Evolutionary conservation across 2,113 vertebrate genomes (phyloP).

Genomic region (Ramphastos sulfuratus): DNA sequence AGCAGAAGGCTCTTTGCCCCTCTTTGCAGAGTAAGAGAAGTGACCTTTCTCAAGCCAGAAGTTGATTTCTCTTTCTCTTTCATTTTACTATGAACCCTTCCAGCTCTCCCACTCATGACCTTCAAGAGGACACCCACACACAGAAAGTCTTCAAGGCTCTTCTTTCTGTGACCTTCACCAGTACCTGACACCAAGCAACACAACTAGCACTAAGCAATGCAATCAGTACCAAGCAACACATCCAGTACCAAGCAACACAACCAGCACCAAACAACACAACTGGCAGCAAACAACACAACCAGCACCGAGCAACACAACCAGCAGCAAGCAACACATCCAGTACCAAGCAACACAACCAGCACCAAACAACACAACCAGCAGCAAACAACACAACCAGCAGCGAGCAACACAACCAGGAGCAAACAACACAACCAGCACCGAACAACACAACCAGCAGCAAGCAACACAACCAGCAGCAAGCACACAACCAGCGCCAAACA

Average conservation of each 20-base stretch:
- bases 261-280: too few relatives aligned
- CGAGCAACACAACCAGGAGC: background rate
- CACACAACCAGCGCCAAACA: background rate
- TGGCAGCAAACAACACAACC: background rate
- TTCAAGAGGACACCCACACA: rapidly evolving
- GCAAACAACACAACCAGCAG: background rate
- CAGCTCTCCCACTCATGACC: background rate
- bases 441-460: too few relatives aligned
- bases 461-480: too few relatives aligned
- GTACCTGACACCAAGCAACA: background rate
- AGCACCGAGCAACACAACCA: background rate
- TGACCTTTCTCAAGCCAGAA: background rate
- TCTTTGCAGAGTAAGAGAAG: background rate
- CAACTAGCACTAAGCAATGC: background rate
- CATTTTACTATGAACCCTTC: background rate
- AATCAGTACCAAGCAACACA: too few relatives aligned
- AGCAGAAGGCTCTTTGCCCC: background rate
- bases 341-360: too few relatives aligned
- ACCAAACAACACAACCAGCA: too few relatives aligned
- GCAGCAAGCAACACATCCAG: too few relatives aligned
- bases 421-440: too few relatives aligned
- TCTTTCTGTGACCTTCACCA: background rate
- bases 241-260: too few relatives aligned
- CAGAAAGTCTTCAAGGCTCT: background rate
- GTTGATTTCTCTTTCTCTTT: background rate